Percentiles rank a stretch among this genome's conserved stretches.
Evolutionary conservation across 2,113 vertebrate species (phyloP).

Genomic region (Gasterosteus aculeatus): DNA sequence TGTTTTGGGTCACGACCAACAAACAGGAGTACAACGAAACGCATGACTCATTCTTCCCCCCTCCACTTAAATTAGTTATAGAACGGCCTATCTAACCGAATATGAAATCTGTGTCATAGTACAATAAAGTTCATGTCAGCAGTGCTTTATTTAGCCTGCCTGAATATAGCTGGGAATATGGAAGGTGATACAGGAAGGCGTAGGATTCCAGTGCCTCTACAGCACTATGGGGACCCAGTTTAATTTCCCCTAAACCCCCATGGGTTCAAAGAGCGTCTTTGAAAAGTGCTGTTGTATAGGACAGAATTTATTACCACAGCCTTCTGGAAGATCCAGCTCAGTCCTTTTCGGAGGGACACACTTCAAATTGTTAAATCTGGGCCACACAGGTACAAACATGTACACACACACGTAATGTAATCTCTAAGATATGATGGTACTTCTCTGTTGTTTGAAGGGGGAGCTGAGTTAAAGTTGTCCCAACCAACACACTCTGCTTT

Average conservation of each 20-base stretch:
- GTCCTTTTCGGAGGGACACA: slow-evolving; percentile 44
- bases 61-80: slow-evolving; percentile 16
- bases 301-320: slow-evolving; percentile 53
- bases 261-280: slow-evolving; percentile 53
- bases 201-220: slow-evolving; percentile 38
- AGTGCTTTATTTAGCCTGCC: slow-evolving; percentile 16
- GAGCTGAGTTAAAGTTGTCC: not conserved
- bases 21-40: slow-evolving; percentile 4
- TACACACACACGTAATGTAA: not conserved
- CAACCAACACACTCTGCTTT: too few species aligned
- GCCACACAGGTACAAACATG: slow-evolving; percentile 29
- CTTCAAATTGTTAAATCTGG: slow-evolving; percentile 42
- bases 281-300: slow-evolving; percentile 57
- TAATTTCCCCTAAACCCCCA: slow-evolving; percentile 57
- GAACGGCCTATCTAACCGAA: slow-evolving; percentile 20
- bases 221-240: slow-evolving; percentile 50
- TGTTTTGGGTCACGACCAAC: slow-evolving; percentile 28
- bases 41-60: slow-evolving; percentile 38
- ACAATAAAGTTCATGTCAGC: slow-evolving; percentile 24
- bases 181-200: slow-evolving; percentile 31
- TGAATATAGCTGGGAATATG: slow-evolving; percentile 14
- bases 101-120: slow-evolving; percentile 27
- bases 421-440: not conserved
- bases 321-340: slow-evolving; percentile 45
- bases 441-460: slow-evolving; percentile 8